Evolutionary conservation across 2,113 vertebrate genomes (phyloP).

Genomic region (Takifugu flavidus): DNA sequence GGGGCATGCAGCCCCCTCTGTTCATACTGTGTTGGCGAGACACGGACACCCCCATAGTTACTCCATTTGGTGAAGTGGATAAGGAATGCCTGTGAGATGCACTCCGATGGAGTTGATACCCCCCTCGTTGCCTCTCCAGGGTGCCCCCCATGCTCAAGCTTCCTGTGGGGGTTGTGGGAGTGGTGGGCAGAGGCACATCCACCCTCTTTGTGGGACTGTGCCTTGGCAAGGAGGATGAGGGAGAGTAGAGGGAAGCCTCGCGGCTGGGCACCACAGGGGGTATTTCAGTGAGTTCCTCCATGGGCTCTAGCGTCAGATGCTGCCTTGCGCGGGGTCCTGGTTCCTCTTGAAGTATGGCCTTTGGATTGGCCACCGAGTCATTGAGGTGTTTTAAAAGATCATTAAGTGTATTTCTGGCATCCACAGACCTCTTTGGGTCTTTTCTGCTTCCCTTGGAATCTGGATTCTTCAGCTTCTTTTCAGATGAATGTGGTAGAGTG

Average conservation of each 20-base stretch:
- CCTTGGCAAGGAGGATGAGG: conserved; percentile 91
- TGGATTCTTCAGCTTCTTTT: conserved; percentile 81
- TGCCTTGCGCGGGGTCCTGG: conserved; percentile 81
- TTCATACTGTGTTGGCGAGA: conserved; percentile 94
- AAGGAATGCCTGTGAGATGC: conserved; percentile 94
- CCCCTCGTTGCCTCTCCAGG: conserved; percentile 88
- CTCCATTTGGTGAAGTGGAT: conserved; percentile 90
- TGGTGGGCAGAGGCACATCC: conserved; percentile 88
- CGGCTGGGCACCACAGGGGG: conserved; percentile 94
- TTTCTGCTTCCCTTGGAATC: conserved; percentile 87
- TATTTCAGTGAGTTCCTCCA: conserved; percentile 89
- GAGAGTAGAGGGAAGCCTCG: conserved; percentile 94
- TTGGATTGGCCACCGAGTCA: conserved; percentile 84
- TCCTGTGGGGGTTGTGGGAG: conserved; percentile 85
- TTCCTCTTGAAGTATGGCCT: conserved; percentile 88
- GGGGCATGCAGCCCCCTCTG: conserved; percentile 86
- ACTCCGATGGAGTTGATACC: conserved; percentile 91
- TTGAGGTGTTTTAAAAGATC: conserved; percentile 96
- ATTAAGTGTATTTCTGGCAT: conserved; percentile 94
- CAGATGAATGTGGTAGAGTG: conserved; percentile 78
- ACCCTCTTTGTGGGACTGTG: conserved; percentile 97
- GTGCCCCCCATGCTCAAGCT: conserved; percentile 82
- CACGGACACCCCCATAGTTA: conserved; percentile 90
- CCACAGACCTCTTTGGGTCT: conserved; percentile 90
- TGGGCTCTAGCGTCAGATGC: conserved; percentile 89